phyloP scores from a whole-genome alignment of 2,797 vertebrate species.

The Catamblyrhynchus diadema region DNA sequence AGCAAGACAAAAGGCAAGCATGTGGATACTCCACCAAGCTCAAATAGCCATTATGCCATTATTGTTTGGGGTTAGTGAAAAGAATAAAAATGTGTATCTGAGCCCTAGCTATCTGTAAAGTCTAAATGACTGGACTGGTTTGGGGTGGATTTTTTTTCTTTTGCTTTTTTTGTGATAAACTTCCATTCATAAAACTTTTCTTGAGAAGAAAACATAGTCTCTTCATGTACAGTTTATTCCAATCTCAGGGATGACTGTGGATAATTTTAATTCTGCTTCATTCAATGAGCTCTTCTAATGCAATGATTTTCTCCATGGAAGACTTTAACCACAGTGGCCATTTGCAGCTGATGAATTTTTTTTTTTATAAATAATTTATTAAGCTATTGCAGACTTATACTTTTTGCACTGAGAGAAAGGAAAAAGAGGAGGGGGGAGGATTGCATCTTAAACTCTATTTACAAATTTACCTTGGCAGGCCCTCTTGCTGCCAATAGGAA shows the following conservation, averaged over 20 bases:
- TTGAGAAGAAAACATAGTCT: not conserved
- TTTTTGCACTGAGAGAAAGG: slow-evolving; percentile 59
- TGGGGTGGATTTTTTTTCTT: too few relatives aligned
- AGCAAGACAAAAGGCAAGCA: slow-evolving; percentile 59
- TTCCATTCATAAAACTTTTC: slow-evolving; percentile 28
- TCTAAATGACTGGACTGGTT: not conserved
- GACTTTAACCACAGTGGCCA: slow-evolving; percentile 68
- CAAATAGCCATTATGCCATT: slow-evolving; percentile 47
- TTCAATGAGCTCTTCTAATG: slow-evolving; percentile 51
- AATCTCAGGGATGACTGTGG: not conserved
- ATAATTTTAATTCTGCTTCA: slow-evolving; percentile 56
- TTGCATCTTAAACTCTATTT: slow-evolving; percentile 87
- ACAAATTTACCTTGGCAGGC: slow-evolving; percentile 89
- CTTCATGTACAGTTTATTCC: not conserved
- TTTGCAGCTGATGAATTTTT: slow-evolving; percentile 64
- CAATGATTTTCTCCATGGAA: slow-evolving; percentile 69
- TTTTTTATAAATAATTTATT: slow-evolving; percentile 78
- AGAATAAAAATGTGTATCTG: slow-evolving; percentile 12
- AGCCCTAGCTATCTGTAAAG: not conserved
- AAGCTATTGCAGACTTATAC: slow-evolving; percentile 66
- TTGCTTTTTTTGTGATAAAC: not conserved
- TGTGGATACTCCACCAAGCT: slow-evolving; percentile 35
- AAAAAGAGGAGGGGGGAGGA: slow-evolving; percentile 47
- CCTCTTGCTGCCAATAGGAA: slow-evolving; percentile 85
- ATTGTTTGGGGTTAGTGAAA: slow-evolving; percentile 36